Percentiles rank a stretch among this genome's conserved stretches.
Conservation (phyloP, 2,797 vertebrate species). For the Microcaecilia unicolor region DNA sequence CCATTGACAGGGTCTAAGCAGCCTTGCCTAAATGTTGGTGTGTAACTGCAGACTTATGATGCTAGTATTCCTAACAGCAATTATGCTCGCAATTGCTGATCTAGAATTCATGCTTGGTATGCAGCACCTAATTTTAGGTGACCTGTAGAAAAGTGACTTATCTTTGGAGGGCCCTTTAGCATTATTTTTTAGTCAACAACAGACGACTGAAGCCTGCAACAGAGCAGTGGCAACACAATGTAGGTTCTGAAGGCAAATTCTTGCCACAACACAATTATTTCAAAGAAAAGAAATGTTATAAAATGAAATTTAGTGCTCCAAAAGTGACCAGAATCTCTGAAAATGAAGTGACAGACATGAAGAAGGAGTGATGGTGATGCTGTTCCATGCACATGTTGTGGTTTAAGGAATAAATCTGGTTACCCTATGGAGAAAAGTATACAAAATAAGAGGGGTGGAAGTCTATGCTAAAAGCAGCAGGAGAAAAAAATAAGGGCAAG, state of each 20-base stretch:
- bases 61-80: no score
- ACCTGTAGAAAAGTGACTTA: no score
- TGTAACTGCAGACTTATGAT: no score
- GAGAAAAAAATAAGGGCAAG: slow-evolving; percentile 19
- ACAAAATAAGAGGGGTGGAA: slow-evolving; percentile 6
- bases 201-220: slow-evolving; percentile 15
- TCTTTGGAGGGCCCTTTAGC: no score
- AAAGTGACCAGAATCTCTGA: neutral
- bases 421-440: neutral
- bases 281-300: neutral
- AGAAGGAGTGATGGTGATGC: neutral
- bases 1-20: no score
- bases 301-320: neutral
- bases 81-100: no score
- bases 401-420: slow-evolving; percentile 5
- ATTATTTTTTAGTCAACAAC: slow-evolving; percentile 15
- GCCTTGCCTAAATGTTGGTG: no score
- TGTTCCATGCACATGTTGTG: slow-evolving; percentile 36
- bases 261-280: slow-evolving; percentile 13
- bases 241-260: slow-evolving; percentile 14
- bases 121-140: no score
- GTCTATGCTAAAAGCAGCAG: neutral
- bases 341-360: neutral
- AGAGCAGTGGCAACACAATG: slow-evolving; percentile 14
- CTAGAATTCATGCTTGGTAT: no score